Evolutionary conservation across 2,797 vertebrate species (phyloP), one percentile per base, ranked within the genome.

Genomic region (Oryzias dopingdopingensis): DNA sequence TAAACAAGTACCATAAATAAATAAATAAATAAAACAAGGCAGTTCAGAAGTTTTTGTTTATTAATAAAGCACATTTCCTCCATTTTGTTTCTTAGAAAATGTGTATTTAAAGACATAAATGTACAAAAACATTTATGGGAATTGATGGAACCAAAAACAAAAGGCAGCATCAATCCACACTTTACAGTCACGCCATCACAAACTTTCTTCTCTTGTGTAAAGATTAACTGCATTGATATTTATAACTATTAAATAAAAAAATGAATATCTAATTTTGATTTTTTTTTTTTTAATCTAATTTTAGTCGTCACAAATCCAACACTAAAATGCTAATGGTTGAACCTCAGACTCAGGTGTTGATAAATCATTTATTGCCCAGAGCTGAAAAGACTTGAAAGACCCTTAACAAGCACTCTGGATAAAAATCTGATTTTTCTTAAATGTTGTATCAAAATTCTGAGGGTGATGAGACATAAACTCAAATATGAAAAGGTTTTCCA

Each of bases 11-110:
- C 32, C 10, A 13, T 12, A 37, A 12, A 37, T 2, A 3, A 10
- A 26, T 26, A 8, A 12, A 22, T 49, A 74, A 51, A 53, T 64
- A 59, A 52, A 59, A 62, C 58, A 56, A 42, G 56, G 50, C 74
- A 42, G 71, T 79, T 65, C 86, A 89, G 58, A 85, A 81, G 72
- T 69, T 81, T 90, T 90, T 89, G 87, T 90, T 91, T 83, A 80
- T 81, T 75, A 86, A 88, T 72, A 80, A 65, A 79, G 85, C 74
- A 73, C 85, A 79, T 62, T 84, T 80, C 85, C 77, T 82, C 78
- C 57, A 74, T 75, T 50, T 77, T 76, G 82, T 67, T 82, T 37
- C 10, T 37, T 10, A 84, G 67, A 86, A 88, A 89, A 86, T 81
- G 69, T 78, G 85, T 76, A 73, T 89, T 70, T 71, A 79, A 88